phyloP scores from a whole-genome alignment of 2,113 vertebrate genomes.

The Excalfactoria chinensis region DNA sequence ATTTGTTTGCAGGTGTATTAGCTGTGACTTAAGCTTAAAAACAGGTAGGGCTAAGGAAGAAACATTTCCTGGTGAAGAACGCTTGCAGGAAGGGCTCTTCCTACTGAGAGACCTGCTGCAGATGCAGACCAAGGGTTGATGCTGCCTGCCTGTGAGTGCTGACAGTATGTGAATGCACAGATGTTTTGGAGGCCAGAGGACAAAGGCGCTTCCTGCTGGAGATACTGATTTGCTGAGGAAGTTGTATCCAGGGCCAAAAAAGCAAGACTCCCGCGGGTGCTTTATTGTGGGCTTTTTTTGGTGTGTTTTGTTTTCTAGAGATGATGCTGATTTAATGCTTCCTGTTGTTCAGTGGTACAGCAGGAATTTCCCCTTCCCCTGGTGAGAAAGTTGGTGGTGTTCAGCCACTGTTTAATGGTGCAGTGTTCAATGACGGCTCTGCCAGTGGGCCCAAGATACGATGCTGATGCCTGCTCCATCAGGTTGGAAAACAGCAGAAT shows the following conservation, averaged over 20 bases:
- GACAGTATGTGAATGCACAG: not conserved
- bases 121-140: not conserved
- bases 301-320: conserved; percentile 13
- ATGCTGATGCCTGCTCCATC: not conserved
- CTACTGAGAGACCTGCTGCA: not conserved
- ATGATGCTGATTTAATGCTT: conserved; percentile 55
- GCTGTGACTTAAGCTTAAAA: not conserved
- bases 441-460: rapidly evolving
- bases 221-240: conserved; percentile 29
- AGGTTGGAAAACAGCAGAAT: not conserved
- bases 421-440: not conserved
- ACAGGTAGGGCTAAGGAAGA: not conserved
- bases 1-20: not conserved
- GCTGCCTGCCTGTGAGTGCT: rapidly evolving
- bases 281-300: not conserved
- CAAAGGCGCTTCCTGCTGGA: conserved; percentile 6
- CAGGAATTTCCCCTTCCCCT: conserved; percentile 13
- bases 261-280: not conserved
- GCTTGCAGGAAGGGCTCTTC: not conserved
- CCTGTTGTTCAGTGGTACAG: conserved; percentile 32
- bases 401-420: not conserved
- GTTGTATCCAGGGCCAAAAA: conserved; percentile 4
- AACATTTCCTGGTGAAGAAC: not conserved
- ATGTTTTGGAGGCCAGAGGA: not conserved
- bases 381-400: not conserved